A percentile compares a stretch with the other conserved stretches of the same genome.
phyloP scores from a whole-genome alignment of 2,113 vertebrate genomes.

The Hyperoodon ampullatus region DNA sequence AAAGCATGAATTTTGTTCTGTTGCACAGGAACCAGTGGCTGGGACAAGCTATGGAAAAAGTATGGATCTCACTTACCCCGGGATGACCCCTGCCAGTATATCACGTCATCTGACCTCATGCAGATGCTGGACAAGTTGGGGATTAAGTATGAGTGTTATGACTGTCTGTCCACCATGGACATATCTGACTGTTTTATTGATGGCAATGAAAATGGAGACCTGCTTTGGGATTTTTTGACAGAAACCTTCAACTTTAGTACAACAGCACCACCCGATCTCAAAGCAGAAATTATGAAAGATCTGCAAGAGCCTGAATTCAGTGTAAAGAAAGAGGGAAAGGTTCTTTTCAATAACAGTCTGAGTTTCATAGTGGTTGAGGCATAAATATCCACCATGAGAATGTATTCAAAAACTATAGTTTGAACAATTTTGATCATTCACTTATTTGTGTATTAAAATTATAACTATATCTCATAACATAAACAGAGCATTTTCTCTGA shows the following conservation, averaged over 20 bases:
- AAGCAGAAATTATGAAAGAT: constrained; percentile 85
- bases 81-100: constrained; percentile 84
- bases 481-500: neutral
- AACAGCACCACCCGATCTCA: constrained; percentile 89
- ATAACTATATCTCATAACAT: neutral
- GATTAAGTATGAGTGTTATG: constrained; percentile 85
- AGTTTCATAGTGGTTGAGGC: constrained; percentile 87
- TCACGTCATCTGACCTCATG: constrained; percentile 87
- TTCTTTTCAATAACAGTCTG: constrained; percentile 92
- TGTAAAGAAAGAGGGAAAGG: constrained; percentile 85
- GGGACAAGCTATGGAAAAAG: constrained; percentile 89
- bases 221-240: constrained; percentile 95
- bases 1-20: constrained; percentile 44
- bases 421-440: neutral
- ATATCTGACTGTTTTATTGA: constrained; percentile 93
- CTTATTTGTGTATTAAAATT: constrained; percentile 21
- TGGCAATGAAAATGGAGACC: constrained; percentile 90
- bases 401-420: constrained; percentile 29
- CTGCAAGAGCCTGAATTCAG: constrained; percentile 90
- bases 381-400: constrained; percentile 52
- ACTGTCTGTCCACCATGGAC: constrained; percentile 91
- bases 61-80: constrained; percentile 82
- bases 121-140: constrained; percentile 86
- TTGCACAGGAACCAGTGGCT: constrained; percentile 88
- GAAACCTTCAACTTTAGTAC: constrained; percentile 90